Conservation (phyloP, 2,113 vertebrate species). For the Psittacula cyanocephala region DNA sequence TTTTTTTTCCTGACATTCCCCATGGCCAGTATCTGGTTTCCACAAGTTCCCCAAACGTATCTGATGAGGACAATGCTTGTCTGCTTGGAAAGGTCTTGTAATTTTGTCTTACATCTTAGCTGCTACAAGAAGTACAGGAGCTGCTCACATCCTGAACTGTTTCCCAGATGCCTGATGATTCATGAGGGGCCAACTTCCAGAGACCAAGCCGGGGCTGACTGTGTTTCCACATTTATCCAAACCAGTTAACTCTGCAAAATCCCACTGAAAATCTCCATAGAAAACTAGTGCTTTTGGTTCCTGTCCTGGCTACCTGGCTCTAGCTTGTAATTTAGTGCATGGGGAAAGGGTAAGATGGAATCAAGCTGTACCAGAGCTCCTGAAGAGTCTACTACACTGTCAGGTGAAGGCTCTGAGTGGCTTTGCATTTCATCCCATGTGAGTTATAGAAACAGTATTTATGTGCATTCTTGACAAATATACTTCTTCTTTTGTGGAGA, state of each 20-base stretch:
- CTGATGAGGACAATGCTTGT: neutral
- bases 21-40: neutral
- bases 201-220: accelerated
- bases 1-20: neutral
- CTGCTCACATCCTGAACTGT: neutral
- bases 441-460: neutral
- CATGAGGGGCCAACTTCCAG: neutral
- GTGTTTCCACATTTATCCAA: neutral
- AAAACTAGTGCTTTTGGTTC: neutral
- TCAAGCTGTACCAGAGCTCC: neutral
- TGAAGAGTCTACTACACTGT: neutral
- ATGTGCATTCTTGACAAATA: neutral
- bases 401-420: neutral
- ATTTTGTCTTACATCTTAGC: neutral
- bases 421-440: neutral
- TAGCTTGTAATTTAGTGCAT: neutral
- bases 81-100: neutral
- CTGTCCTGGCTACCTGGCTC: neutral
- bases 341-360: neutral
- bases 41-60: neutral
- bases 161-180: neutral
- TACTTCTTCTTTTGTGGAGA: neutral
- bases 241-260: neutral
- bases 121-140: neutral
- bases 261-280: neutral